Base-by-base conservation (phyloP, 2,888 invertebrate genomes). In the Nephrocerus scutellatus region DNA sequence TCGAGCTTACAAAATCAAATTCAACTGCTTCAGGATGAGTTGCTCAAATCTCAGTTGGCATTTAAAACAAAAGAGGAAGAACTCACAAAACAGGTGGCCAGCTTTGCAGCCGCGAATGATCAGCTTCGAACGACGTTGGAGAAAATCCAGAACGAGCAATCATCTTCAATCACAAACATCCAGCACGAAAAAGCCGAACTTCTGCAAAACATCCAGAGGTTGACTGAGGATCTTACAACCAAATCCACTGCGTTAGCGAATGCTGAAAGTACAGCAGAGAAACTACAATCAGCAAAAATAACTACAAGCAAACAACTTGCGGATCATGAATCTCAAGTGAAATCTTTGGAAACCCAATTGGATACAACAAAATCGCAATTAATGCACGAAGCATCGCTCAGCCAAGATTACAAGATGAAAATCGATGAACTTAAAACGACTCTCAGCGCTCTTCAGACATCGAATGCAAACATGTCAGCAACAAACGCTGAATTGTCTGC, bases 401-500 rank as follows among this genome's bases (percentile, higher is more conserved):
- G 52, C 5, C 43, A 46, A 1, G 57, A 56, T 22, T 57, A 62
- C 43, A 51, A 55, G 14, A 51, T 44, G n/a, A 60, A 60, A 43
- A 59, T 60, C 12, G 45, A 51, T 1, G 62, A 62, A 5, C 44
- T 62, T 1, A 57, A 60, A 34, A 49, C 50, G 0, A 45, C 60
- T 6, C 49, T 62, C 9, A 59, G 60, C 21, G 51, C 58, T 12
- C 42, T 62, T 0, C 57, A 62, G 19, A 43, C 50, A 31, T 57
- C 59, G 15, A 62, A 62, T 45, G 56, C 57, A 4, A 52, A 55
- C 9, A 62, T 62, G 15, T 59, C 62, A 0, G 39, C 51, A 1
- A 62, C 62, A 2, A 62, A 62, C 44, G 54, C 56, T 0, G 54
- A 60, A 36, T 40, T 62, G 2, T 56, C 60, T 4, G 48, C 50